These are phyloP conservation scores for Pomacea maculata DNA, from an alignment of 1,140 invertebrate species.

Conservation along the genomic window DNA sequence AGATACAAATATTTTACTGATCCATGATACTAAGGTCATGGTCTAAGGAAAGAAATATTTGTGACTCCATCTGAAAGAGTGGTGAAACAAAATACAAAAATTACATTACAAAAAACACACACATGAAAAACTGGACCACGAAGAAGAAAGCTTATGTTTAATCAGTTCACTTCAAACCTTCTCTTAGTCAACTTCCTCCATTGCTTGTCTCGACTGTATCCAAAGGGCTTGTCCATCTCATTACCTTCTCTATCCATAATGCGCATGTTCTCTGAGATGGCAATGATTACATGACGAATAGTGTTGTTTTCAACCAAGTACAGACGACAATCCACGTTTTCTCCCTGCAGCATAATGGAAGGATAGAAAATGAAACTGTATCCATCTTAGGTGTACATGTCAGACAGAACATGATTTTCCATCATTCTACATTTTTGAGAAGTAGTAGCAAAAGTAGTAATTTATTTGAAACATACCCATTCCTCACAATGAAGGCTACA, in stretches of 20 bases:
- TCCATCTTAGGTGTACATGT: too few relatives aligned
- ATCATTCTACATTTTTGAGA: too few relatives aligned
- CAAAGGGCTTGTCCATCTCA: slow-evolving; percentile 53
- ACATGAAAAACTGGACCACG: background rate
- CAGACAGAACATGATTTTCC: too few relatives aligned
- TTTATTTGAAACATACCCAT: too few relatives aligned
- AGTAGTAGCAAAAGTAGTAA: too few relatives aligned
- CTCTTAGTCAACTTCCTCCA: slow-evolving; percentile 88
- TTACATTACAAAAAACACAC: background rate
- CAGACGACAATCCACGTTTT: slow-evolving; percentile 87
- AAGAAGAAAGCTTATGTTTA: background rate
- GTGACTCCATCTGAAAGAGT: background rate
- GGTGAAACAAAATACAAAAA: too few relatives aligned
- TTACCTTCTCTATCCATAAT: slow-evolving; percentile 80
- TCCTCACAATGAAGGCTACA: too few relatives aligned
- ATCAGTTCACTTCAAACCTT: slow-evolving; percentile 62
- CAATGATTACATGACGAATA: slow-evolving; percentile 80
- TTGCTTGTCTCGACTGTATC: slow-evolving; percentile 72
- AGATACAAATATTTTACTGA: slow-evolving; percentile 9
- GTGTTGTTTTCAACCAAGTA: slow-evolving; percentile 93
- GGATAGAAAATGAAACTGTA: too few relatives aligned
- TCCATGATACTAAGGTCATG: slow-evolving; percentile 1
- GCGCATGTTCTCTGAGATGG: slow-evolving; percentile 90
- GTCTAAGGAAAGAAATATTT: background rate
- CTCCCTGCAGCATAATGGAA: slow-evolving; percentile 71